Percentiles rank a stretch among this genome's conserved stretches.
phyloP scores from a whole-genome alignment of 2,888 invertebrate species.

The Sylvicola cinctus region DNA sequence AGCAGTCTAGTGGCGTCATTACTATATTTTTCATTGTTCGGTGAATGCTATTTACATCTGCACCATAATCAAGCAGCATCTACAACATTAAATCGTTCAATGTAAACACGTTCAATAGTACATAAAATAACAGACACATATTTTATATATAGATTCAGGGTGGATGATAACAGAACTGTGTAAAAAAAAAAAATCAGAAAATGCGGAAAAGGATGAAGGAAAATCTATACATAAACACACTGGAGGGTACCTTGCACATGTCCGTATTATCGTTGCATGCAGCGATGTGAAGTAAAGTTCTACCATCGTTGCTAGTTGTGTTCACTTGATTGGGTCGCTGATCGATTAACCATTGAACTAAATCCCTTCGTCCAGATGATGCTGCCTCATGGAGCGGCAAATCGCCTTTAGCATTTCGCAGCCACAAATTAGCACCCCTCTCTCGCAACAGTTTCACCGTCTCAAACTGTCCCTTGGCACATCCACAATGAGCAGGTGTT shows the following conservation, averaged over 20 bases:
- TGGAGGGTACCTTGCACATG: conserved; percentile 67
- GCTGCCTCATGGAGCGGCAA: conserved; percentile 92
- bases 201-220: too few relatives aligned
- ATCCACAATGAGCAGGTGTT: conserved; percentile 86
- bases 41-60: conserved; percentile 67
- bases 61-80: conserved; percentile 62
- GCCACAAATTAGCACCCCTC: conserved; percentile 75
- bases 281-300: conserved; percentile 83
- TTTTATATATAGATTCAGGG: background rate
- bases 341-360: conserved; percentile 72
- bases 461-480: conserved; percentile 86
- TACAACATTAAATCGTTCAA: conserved; percentile 13
- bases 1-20: conserved; percentile 81
- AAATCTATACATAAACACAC: too few relatives aligned
- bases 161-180: too few relatives aligned
- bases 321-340: conserved; percentile 67
- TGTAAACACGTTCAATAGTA: conserved; percentile 7
- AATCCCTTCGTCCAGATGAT: conserved; percentile 69
- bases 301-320: conserved; percentile 79
- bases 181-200: too few relatives aligned
- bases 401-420: conserved; percentile 83
- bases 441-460: conserved; percentile 41
- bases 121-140: conserved; percentile 1
- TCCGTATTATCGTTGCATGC: conserved; percentile 86
- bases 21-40: conserved; percentile 64